Evolutionary conservation across 2,797 vertebrate genomes (phyloP).

Genomic region (Eleutherodactylus coqui): DNA sequence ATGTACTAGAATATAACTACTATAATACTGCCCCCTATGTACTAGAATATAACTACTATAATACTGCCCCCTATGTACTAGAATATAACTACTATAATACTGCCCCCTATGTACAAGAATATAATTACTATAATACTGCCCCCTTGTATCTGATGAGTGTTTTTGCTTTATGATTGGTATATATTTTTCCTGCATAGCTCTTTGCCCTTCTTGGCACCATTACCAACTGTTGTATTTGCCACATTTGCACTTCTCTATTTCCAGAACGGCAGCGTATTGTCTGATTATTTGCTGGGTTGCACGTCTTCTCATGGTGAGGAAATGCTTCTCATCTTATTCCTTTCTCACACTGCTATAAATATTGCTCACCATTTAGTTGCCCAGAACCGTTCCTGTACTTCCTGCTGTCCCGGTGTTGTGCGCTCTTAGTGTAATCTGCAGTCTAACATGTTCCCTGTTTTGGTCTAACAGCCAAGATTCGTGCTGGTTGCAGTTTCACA

Average conservation of each 20-base stretch:
- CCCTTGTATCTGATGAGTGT: background rate
- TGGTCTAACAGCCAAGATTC: conserved; percentile 6
- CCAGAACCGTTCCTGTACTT: conserved; percentile 12
- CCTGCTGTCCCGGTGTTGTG: conserved; percentile 24
- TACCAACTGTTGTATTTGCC: background rate
- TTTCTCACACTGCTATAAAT: background rate
- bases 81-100: too few species aligned
- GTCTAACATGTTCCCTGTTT: background rate
- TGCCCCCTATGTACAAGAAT: too few species aligned
- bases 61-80: too few species aligned
- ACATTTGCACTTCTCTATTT: background rate
- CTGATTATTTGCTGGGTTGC: background rate
- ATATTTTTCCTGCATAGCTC: background rate
- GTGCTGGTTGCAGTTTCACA: background rate
- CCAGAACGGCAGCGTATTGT: background rate
- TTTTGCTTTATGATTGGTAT: background rate
- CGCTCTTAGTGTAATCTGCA: background rate
- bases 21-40: too few species aligned
- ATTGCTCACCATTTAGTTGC: conserved; percentile 1
- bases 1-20: too few species aligned
- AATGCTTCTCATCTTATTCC: conserved; percentile 26
- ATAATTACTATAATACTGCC: too few species aligned
- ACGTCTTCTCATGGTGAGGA: conserved; percentile 7
- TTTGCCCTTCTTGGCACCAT: background rate
- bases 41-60: too few species aligned